Conservation (phyloP, 2,113 vertebrate species). For the Upupa epops region DNA sequence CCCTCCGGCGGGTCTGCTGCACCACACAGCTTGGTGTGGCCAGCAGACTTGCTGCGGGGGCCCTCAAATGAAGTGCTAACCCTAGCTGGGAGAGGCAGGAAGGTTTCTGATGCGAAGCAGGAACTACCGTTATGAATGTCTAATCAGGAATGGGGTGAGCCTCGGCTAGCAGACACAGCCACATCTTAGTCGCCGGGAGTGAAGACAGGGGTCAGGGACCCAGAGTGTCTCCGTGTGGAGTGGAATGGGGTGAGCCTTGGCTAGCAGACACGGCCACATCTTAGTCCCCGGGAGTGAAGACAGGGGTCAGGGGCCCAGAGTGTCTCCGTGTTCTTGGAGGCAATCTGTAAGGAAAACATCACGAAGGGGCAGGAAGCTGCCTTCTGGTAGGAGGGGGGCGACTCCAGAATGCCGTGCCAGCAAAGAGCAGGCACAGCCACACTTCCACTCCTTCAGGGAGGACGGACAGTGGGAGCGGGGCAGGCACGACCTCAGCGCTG, state of each 20-base stretch:
- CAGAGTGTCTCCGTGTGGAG: not conserved
- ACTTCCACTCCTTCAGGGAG: not conserved
- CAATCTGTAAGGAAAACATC: not conserved
- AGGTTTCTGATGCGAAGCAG: not conserved
- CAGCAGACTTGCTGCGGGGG: too few relatives aligned
- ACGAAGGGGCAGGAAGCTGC: not conserved
- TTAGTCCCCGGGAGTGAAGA: not conserved
- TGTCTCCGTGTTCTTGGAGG: not conserved
- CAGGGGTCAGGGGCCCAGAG: not conserved
- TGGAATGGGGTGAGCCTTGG: not conserved
- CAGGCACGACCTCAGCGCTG: too few relatives aligned
- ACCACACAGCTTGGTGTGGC: too few relatives aligned
- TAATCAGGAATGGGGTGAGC: not conserved
- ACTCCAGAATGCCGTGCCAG: not conserved
- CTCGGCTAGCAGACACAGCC: not conserved
- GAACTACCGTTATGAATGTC: conserved; percentile 36
- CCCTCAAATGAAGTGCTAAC: not conserved
- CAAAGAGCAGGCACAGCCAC: not conserved
- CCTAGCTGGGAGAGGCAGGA: not conserved
- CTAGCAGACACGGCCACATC: not conserved
- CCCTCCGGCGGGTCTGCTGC: too few relatives aligned
- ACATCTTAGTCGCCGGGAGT: not conserved
- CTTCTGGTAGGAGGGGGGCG: not conserved
- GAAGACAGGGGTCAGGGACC: not conserved
- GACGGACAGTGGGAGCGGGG: not conserved